phyloP scores from a whole-genome alignment of 2,797 vertebrate genomes.

The Cirrhinus molitorella region DNA sequence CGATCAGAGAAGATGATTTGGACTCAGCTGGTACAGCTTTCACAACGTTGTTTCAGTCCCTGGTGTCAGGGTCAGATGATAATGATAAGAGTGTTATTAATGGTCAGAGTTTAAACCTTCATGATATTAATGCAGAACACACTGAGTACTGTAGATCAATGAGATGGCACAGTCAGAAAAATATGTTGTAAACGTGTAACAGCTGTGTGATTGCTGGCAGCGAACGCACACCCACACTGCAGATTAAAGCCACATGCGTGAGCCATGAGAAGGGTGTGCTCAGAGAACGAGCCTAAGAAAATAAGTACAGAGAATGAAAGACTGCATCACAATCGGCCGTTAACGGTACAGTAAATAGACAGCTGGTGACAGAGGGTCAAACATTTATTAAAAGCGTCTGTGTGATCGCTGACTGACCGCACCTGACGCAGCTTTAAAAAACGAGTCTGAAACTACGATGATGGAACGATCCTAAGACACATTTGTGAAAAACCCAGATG shows the following conservation, averaged over 20 bases:
- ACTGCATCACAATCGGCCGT: not conserved
- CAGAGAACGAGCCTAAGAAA: not conserved
- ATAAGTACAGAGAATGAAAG: not conserved
- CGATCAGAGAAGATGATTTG: not conserved
- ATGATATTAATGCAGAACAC: constrained; percentile 38
- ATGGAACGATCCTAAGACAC: not conserved
- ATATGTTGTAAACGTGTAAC: constrained; percentile 45
- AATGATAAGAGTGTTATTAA: not conserved
- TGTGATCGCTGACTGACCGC: not conserved
- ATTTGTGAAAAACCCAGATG: not conserved
- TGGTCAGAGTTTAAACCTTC: not conserved
- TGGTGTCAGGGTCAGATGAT: not conserved
- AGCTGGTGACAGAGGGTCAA: not conserved
- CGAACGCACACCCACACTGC: constrained; percentile 3
- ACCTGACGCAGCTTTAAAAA: not conserved
- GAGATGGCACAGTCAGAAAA: constrained; percentile 14
- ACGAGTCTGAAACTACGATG: not conserved
- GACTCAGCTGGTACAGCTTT: not conserved
- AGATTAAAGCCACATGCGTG: constrained; percentile 51
- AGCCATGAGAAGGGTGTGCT: not conserved
- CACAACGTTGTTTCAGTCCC: not conserved
- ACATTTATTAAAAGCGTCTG: not conserved
- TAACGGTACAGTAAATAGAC: not conserved
- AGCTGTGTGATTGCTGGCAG: constrained; percentile 45
- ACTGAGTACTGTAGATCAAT: constrained; percentile 13